Evolutionary conservation across 1,140 invertebrate genomes (phyloP), one percentile per base, ranked within the genome.

Genomic region (Cydia fagiglandana): DNA sequence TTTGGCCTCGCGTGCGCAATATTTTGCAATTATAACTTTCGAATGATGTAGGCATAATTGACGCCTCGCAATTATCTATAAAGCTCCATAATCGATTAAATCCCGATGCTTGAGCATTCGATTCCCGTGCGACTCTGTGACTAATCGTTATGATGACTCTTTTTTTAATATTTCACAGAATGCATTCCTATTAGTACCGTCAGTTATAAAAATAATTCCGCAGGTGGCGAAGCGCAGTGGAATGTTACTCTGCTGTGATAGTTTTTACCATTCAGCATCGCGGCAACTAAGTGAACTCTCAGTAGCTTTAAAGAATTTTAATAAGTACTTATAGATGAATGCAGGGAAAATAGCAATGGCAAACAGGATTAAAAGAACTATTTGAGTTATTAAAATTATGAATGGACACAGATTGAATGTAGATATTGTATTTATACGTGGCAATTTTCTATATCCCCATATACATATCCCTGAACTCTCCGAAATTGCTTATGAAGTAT

Each of bases 81-180:
- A 20, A 41, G 66, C 17, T 34, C 66, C 66, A 70, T 70, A 70
- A 70, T 70, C 66, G 66, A 70, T 70, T 70, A 38, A 70, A 70
- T 70, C 66, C 66, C 30, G 30, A 70, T 70, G 66, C 66, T 70
- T 70, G 15, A 34, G 66, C 66, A 70, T 70, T 70, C 66, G 13
- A 41, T 70, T 38, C 66, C 34, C 66, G 66, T 17, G 66, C 30
- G n/a, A 70, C 30, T 38, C 13, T 38, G 30, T 70, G 66, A 70
- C 66, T 70, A 70, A 70, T 70, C 28, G 66, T 70, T 38, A 41
- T 17, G 38, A 70, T 70, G 66, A 70, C 66, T 70, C 66, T 70
- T 70, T 70, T 47, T 70, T 70, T 70, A 70, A 15, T 45, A 70
- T 70, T 70, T 70, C 66, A 70, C 34, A 41, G 66, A 70, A 70